Conservation (phyloP, 2,797 vertebrate genomes). For the Poliocrania exsul region DNA sequence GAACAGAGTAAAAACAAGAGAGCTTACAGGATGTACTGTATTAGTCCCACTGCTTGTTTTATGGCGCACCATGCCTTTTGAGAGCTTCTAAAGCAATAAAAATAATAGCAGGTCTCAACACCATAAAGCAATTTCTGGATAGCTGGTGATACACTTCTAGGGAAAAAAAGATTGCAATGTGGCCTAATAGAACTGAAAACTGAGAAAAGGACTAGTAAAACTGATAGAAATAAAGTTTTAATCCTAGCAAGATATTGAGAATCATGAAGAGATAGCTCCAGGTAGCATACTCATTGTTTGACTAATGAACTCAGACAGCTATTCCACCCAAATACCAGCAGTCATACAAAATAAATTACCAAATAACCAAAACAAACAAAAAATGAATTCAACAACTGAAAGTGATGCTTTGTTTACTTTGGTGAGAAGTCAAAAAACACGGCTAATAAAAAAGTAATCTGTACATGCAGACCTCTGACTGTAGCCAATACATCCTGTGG, state of each 20-base stretch:
- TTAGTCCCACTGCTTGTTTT: not conserved
- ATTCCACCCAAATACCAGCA: constrained; percentile 17
- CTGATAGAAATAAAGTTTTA: not conserved
- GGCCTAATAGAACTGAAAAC: not conserved
- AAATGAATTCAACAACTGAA: not conserved
- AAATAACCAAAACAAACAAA: not conserved
- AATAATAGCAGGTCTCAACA: not conserved
- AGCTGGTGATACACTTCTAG: not conserved
- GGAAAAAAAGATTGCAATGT: not conserved
- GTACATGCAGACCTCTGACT: not conserved
- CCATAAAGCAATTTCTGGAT: not conserved
- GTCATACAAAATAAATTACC: constrained; percentile 18
- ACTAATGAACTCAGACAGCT: not conserved
- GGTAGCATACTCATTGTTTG: not conserved
- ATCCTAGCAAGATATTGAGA: not conserved
- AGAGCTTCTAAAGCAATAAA: not conserved
- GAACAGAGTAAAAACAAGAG: not conserved
- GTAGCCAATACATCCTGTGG: not conserved
- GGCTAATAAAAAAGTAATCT: not conserved
- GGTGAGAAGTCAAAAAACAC: not conserved
- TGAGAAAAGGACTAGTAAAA: not conserved
- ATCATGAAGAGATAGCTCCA: not conserved
- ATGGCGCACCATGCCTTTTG: not conserved
- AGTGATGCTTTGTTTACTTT: not conserved
- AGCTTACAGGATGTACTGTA: not conserved